These are phyloP conservation scores for Entelurus aequoreus DNA, from an alignment of 2,113 vertebrate species.

Conservation along the genomic window DNA sequence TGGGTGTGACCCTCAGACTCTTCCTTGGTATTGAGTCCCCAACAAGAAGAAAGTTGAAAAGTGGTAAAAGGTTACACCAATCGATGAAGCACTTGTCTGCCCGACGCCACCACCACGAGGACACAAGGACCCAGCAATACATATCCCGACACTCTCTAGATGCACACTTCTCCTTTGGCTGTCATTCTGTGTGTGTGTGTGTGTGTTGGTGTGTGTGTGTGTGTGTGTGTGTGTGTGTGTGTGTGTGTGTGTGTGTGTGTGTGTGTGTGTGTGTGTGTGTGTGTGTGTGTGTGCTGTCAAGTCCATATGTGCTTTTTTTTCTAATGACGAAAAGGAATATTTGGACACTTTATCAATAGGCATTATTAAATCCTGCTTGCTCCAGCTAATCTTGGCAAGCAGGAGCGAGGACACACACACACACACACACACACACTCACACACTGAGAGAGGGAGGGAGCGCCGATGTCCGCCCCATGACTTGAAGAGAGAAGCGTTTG, in stretches of 20 bases:
- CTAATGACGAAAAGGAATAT: conserved; percentile 74
- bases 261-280: conserved; percentile 22
- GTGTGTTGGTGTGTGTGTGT: conserved; percentile 18
- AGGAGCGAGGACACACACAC: conserved; percentile 24
- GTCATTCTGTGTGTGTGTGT: conserved; percentile 28
- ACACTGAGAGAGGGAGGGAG: conserved; percentile 56
- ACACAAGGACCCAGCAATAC: conserved; percentile 32
- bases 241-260: conserved; percentile 17
- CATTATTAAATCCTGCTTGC: conserved; percentile 80
- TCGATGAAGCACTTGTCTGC: not conserved
- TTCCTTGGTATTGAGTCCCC: too few relatives aligned
- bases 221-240: conserved; percentile 21
- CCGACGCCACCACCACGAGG: conserved; percentile 11
- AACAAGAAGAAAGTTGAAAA: not conserved
- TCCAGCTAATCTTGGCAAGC: conserved; percentile 72
- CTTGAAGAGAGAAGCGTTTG: conserved; percentile 90
- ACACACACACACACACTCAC: conserved; percentile 15
- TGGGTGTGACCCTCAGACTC: too few relatives aligned
- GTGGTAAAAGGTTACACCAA: not conserved
- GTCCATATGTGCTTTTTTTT: conserved; percentile 35
- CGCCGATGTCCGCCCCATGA: conserved; percentile 65
- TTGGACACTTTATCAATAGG: conserved; percentile 82
- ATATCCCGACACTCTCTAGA: conserved; percentile 41
- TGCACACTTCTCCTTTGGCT: conserved; percentile 28
- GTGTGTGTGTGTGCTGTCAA: conserved; percentile 25